phyloP scores from a whole-genome alignment of 2,113 vertebrate species.

The Malurus alboscapulatus region DNA sequence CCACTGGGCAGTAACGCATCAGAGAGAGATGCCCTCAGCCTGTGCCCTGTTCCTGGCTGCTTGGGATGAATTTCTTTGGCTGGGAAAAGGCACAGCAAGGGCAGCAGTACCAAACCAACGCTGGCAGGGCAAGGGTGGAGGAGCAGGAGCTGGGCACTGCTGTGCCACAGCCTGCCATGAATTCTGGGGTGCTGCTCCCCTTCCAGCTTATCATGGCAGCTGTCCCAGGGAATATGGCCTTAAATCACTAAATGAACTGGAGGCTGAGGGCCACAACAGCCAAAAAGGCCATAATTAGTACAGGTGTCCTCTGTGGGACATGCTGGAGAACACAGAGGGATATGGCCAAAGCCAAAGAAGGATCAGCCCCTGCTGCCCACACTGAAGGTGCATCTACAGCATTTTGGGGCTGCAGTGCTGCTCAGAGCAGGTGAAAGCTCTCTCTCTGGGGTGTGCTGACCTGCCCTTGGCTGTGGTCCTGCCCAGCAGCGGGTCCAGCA shows the following conservation, averaged over 20 bases:
- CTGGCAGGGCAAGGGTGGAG: neutral
- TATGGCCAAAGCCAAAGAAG: neutral
- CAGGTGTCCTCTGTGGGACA: neutral
- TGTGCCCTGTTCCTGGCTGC: neutral
- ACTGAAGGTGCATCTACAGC: neutral
- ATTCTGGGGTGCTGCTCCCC: neutral
- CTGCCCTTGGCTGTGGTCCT: slow-evolving; percentile 76
- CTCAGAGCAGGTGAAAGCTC: neutral
- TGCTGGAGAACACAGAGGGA: neutral
- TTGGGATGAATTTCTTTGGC: neutral
- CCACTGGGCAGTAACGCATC: neutral
- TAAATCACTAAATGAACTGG: neutral
- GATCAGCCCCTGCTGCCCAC: neutral
- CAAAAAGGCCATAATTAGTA: neutral
- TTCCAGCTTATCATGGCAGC: neutral
- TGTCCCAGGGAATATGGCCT: neutral
- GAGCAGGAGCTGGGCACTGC: neutral
- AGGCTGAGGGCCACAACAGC: neutral
- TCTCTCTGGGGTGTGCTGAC: neutral
- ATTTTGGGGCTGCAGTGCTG: neutral
- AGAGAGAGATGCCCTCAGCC: neutral
- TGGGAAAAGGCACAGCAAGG: neutral
- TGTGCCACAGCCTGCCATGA: neutral
- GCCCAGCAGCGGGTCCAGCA: slow-evolving; percentile 75
- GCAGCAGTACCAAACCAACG: neutral